Percentiles rank a stretch among this genome's conserved stretches.
These are phyloP conservation scores for Malurus elegans DNA, from an alignment of 2,113 vertebrate species.

Conservation along the genomic window DNA sequence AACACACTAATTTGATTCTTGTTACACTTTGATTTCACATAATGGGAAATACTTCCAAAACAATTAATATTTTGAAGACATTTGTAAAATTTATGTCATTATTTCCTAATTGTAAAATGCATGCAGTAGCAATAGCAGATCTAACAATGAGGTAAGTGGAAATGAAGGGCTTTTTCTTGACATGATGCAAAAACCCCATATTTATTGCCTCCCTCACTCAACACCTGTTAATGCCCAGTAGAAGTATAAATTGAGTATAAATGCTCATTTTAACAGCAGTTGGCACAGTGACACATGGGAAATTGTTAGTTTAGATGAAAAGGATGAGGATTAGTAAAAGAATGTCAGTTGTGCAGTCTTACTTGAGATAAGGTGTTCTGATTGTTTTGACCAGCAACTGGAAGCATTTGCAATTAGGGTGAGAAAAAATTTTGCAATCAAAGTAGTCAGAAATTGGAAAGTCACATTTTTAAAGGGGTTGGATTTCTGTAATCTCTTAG, in stretches of 20 bases:
- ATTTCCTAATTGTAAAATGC: neutral
- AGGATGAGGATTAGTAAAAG: neutral
- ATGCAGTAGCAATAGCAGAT: neutral
- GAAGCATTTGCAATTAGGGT: neutral
- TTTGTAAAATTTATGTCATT: neutral
- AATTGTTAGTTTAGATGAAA: neutral
- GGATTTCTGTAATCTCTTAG: neutral
- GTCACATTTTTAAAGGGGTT: neutral
- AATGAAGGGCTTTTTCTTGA: neutral
- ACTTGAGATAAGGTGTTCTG: neutral
- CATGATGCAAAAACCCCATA: neutral
- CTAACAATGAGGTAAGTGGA: neutral
- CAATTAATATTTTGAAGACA: neutral
- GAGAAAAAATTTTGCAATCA: neutral
- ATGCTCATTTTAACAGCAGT: neutral
- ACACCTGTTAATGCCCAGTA: neutral
- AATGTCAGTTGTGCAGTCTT: neutral
- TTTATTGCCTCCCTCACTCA: fast-evolving
- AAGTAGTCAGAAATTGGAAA: neutral
- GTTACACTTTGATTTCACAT: neutral
- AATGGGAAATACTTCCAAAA: neutral
- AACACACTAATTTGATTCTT: neutral
- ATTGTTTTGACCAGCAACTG: neutral
- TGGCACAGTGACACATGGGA: neutral
- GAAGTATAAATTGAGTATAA: neutral